A percentile compares a stretch with the other conserved stretches of the same genome.
Conservation (phyloP, 2,797 vertebrate genomes). For the Euphonia xanthogaster region DNA sequence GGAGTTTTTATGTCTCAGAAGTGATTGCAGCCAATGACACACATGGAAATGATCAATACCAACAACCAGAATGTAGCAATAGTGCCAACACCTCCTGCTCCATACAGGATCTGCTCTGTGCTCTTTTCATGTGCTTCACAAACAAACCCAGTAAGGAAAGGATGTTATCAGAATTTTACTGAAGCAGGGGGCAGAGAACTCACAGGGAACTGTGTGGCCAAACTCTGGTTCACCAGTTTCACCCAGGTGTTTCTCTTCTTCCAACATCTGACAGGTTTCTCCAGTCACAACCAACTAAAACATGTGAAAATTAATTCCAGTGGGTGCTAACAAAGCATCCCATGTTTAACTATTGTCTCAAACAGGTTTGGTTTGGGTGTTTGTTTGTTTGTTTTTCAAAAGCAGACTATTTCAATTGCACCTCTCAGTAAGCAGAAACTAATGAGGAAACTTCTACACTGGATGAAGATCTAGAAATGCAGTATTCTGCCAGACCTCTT, state of each 20-base stretch:
- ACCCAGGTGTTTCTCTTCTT: not conserved
- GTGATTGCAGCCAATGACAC: not conserved
- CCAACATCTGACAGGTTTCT: not conserved
- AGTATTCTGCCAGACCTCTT: not conserved
- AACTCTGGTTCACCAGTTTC: not conserved
- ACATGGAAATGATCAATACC: not conserved
- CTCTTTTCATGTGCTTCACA: not conserved
- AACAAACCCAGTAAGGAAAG: not conserved
- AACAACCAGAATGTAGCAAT: not conserved
- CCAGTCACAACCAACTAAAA: not conserved
- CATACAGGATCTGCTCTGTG: not conserved
- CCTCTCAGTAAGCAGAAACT: not conserved
- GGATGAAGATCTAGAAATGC: not conserved
- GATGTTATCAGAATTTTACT: not conserved
- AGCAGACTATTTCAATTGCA: not conserved
- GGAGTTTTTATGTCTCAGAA: not conserved
- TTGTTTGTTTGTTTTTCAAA: not conserved
- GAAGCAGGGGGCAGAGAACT: not conserved
- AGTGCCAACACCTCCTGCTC: not conserved
- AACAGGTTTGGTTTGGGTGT: not conserved
- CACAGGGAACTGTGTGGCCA: accelerated
- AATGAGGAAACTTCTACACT: not conserved
- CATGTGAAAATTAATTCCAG: not conserved
- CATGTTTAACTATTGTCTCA: not conserved
- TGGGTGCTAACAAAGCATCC: not conserved